Conservation (phyloP, 2,113 vertebrate genomes). For the human region DNA sequence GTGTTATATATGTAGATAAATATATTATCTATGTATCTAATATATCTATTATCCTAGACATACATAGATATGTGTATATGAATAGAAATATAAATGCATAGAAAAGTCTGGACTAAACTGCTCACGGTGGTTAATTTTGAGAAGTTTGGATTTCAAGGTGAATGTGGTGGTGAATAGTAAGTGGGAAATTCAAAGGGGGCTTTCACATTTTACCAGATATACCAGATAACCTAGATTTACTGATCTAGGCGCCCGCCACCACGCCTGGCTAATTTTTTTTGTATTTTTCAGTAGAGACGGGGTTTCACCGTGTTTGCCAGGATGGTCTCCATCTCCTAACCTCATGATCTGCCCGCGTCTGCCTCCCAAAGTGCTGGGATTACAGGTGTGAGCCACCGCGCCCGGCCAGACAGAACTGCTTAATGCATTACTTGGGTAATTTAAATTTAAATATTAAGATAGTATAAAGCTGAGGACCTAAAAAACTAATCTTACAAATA, state of each 20-base stretch:
- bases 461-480: background rate
- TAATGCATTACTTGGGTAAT: background rate
- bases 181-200: background rate
- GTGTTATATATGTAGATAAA: background rate
- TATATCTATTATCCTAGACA: background rate
- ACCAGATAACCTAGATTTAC: background rate
- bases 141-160: background rate
- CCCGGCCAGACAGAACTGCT: no score
- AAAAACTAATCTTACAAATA: background rate
- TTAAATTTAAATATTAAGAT: background rate
- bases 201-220: background rate
- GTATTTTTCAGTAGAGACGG: background rate
- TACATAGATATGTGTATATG: background rate
- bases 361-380: background rate
- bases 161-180: background rate
- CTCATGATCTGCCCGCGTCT: background rate
- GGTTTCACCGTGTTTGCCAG: background rate
- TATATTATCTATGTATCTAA: background rate
- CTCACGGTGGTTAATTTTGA: background rate
- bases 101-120: background rate
- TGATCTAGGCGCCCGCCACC: accelerated
- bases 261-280: background rate
- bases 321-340: background rate
- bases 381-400: accelerated
- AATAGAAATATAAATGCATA: background rate